phyloP scores from a whole-genome alignment of 2,113 vertebrate species.

The Lepus europaeus region DNA sequence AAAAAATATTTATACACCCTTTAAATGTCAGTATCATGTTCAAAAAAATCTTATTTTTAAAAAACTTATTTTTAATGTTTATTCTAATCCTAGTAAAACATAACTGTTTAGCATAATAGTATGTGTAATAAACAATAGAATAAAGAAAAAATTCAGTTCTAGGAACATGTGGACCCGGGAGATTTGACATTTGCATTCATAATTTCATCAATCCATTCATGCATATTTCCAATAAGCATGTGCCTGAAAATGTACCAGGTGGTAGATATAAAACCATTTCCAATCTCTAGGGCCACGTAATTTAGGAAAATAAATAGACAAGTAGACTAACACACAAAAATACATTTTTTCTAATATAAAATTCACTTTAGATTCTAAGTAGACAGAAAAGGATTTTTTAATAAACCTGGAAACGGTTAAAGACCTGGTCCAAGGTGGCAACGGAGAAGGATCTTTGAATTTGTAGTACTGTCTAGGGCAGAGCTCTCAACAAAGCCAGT shows the following conservation, averaged over 20 bases:
- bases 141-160: not conserved
- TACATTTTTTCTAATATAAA: conserved; percentile 26
- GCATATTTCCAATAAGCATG: not conserved
- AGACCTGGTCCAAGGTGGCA: not conserved
- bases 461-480: not conserved
- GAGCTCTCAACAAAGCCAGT: not conserved
- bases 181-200: not conserved
- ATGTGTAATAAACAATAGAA: conserved; percentile 12
- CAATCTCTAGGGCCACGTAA: not conserved
- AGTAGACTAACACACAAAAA: not conserved
- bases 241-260: not conserved
- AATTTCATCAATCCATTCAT: conserved; percentile 35
- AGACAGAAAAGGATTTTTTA: not conserved
- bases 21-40: conserved; percentile 1
- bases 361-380: not conserved
- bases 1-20: conserved; percentile 4
- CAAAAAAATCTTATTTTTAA: conserved; percentile 13
- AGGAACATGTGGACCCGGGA: not conserved
- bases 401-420: not conserved
- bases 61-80: conserved; percentile 38
- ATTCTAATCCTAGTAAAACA: conserved; percentile 44
- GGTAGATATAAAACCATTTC: not conserved
- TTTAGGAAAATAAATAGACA: not conserved
- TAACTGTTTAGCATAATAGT: not conserved
- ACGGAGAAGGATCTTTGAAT: not conserved